Evolutionary conservation across 2,888 invertebrate genomes (phyloP).

Genomic region (Diplazon laetatorius): DNA sequence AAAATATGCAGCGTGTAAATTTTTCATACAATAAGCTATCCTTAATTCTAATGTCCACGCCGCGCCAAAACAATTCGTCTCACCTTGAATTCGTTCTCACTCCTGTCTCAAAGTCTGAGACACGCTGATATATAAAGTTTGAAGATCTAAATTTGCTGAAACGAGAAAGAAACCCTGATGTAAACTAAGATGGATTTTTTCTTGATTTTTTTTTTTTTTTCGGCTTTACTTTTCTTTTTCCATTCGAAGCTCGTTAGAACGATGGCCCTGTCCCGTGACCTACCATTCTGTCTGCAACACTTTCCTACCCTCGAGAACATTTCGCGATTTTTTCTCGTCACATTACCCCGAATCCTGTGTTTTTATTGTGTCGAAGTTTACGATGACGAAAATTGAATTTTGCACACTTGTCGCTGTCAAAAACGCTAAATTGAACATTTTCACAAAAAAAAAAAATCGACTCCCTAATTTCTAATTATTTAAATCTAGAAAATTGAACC

Average conservation of each 20-base stretch:
- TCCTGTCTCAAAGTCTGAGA: conserved; percentile 85
- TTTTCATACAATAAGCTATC: conserved; percentile 79
- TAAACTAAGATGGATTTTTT: conserved; percentile 74
- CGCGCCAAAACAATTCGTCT: conserved; percentile 81
- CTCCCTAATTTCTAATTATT: too few species aligned
- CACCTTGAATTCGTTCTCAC: conserved; percentile 84
- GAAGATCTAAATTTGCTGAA: conserved; percentile 85
- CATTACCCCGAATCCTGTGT: too few species aligned
- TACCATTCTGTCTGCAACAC: conserved; percentile 81
- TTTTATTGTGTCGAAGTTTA: too few species aligned
- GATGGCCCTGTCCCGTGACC: conserved; percentile 81
- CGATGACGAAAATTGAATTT: too few species aligned
- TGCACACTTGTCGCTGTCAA: too few species aligned
- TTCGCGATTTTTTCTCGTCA: too few species aligned
- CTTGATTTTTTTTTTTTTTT: too few species aligned
- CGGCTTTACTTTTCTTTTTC: too few species aligned
- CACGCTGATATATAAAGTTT: conserved; percentile 84
- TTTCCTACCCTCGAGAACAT: conserved; percentile 43
- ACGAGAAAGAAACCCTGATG: conserved; percentile 83
- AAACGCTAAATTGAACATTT: too few species aligned
- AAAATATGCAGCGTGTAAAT: conserved; percentile 79
- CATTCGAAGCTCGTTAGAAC: conserved; percentile 74
- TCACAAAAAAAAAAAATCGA: too few species aligned
- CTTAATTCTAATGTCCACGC: conserved; percentile 77
- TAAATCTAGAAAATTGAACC: too few species aligned